A percentile compares a stretch with the other conserved stretches of the same genome.
Conservation (phyloP, 1,140 invertebrate species). For the Drosophila truncata region DNA sequence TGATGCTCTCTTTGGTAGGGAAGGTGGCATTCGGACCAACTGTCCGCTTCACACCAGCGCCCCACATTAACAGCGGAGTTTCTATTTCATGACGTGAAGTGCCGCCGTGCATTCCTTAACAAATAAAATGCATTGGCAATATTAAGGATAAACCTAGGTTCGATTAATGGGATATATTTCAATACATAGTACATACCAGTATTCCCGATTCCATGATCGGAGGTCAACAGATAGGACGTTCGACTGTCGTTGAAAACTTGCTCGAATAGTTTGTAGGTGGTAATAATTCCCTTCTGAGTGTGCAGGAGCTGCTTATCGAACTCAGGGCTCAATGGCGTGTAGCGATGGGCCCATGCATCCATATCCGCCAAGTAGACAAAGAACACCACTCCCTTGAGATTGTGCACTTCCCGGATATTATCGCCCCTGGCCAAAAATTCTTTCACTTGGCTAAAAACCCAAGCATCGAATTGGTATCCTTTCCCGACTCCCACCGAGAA, state of each 20-base stretch:
- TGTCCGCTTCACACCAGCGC: no score
- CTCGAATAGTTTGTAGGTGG: constrained; percentile 90
- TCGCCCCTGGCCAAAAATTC: no score
- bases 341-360: constrained; percentile 86
- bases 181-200: constrained; percentile 88
- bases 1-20: neutral
- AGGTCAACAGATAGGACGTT: constrained; percentile 96
- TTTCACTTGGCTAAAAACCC: constrained; percentile 2
- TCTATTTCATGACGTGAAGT: neutral
- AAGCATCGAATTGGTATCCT: constrained; percentile 1
- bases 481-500: neutral
- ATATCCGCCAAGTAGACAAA: constrained; percentile 97
- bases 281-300: constrained; percentile 92
- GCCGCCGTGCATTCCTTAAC: constrained; percentile 93
- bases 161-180: no score
- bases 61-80: no score
- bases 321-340: constrained; percentile 93
- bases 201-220: constrained; percentile 99
- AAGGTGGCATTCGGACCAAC: neutral
- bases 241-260: constrained; percentile 91
- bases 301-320: constrained; percentile 93
- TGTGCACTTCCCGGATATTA: constrained; percentile 68
- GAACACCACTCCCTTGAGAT: constrained; percentile 90
- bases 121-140: neutral
- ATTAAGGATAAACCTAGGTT: no score